These are phyloP conservation scores for Microctonus aethiopoides DNA, from an alignment of 2,888 invertebrate species.

Conservation along the genomic window DNA sequence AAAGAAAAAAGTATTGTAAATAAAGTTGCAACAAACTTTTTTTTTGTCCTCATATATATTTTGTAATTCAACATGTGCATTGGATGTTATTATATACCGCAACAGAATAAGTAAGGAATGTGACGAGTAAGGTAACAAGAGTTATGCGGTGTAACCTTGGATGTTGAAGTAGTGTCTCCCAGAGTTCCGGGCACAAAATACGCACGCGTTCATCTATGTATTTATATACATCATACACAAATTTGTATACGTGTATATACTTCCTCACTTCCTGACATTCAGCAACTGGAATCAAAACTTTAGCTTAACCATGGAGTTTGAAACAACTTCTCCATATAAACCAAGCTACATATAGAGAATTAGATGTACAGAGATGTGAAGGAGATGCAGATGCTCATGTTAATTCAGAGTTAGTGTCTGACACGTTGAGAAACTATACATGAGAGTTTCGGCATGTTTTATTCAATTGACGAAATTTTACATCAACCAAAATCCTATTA, in stretches of 20 bases:
- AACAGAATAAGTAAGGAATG: conserved; percentile 25
- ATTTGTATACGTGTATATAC: conserved; percentile 2
- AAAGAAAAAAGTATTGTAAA: neutral
- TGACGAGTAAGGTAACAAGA: conserved; percentile 36
- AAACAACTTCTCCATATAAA: conserved; percentile 12
- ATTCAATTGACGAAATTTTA: neutral
- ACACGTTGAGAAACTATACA: neutral
- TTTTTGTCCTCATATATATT: neutral
- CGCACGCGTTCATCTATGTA: conserved; percentile 12
- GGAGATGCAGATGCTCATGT: conserved; percentile 21
- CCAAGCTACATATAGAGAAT: neutral
- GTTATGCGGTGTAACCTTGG: conserved; percentile 41
- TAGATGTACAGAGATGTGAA: neutral
- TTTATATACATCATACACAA: conserved; percentile 18
- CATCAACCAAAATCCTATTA: neutral
- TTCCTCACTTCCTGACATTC: conserved; percentile 26
- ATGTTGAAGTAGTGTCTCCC: conserved; percentile 28
- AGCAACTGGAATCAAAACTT: conserved; percentile 32
- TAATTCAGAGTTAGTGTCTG: conserved; percentile 19
- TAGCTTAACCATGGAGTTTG: conserved; percentile 21
- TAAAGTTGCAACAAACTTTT: neutral
- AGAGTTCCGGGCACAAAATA: conserved; percentile 20
- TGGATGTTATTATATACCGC: conserved; percentile 7
- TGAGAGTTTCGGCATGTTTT: neutral
- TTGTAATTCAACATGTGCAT: conserved; percentile 10